These are phyloP conservation scores for Thaumetopoea pityocampa DNA, from an alignment of 1,140 invertebrate genomes.

Conservation along the genomic window DNA sequence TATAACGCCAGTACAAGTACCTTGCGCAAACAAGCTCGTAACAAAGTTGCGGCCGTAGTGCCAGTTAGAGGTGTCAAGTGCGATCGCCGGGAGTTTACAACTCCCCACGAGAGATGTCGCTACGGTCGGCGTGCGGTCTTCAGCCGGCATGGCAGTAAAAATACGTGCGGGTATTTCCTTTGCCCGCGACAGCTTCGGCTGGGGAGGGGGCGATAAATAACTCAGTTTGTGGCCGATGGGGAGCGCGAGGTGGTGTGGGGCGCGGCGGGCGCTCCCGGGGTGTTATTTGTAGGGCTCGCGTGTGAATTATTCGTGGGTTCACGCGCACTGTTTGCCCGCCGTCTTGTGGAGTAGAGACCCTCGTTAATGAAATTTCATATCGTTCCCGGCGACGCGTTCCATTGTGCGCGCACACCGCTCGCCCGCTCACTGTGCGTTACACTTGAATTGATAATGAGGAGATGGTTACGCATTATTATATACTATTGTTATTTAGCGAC, in stretches of 20 bases:
- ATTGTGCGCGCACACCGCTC: slow-evolving; percentile 32
- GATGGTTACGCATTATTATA: slow-evolving; percentile 6
- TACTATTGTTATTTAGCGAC: too few species aligned
- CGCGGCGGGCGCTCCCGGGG: slow-evolving; percentile 34
- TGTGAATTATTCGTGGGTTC: slow-evolving; percentile 74
- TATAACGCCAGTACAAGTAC: too few species aligned
- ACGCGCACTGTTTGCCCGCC: slow-evolving; percentile 63
- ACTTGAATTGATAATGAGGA: slow-evolving; percentile 29
- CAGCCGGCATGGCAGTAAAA: slow-evolving; percentile 60
- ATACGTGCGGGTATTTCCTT: slow-evolving; percentile 69
- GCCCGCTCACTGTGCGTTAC: slow-evolving; percentile 26
- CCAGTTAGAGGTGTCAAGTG: not conserved
- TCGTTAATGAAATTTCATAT: slow-evolving; percentile 73
- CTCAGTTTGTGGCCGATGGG: slow-evolving; percentile 55
- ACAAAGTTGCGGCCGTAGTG: not conserved
- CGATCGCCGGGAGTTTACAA: slow-evolving; percentile 24
- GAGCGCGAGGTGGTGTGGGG: slow-evolving; percentile 19
- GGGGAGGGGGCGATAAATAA: slow-evolving; percentile 61
- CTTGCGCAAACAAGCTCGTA: too few species aligned
- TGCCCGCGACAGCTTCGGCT: slow-evolving; percentile 41
- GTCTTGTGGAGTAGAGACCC: slow-evolving; percentile 56
- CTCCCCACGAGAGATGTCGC: slow-evolving; percentile 28
- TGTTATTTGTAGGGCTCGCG: slow-evolving; percentile 71
- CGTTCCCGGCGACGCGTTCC: slow-evolving; percentile 37
- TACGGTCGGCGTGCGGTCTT: slow-evolving; percentile 29